Evolutionary conservation across 2,113 vertebrate species (phyloP).

Genomic region (Chaetura pelagica): DNA sequence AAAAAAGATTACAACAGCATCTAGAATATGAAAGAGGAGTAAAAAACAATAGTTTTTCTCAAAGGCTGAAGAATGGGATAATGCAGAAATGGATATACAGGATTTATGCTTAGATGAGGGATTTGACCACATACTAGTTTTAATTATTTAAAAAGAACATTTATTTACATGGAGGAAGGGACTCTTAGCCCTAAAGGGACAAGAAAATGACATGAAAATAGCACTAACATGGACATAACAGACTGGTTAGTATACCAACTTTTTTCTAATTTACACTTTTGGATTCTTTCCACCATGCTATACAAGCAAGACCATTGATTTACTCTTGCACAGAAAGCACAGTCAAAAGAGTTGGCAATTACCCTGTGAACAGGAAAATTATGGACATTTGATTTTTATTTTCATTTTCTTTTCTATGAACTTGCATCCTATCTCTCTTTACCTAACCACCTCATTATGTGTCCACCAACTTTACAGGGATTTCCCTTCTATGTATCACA

Average conservation of each 20-base stretch:
- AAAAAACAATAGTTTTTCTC: neutral
- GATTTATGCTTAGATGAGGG: neutral
- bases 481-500: neutral
- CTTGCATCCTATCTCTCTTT: neutral
- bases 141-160: neutral
- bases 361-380: neutral
- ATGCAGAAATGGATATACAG: neutral
- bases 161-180: neutral
- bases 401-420: neutral
- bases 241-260: neutral
- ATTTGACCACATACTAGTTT: neutral
- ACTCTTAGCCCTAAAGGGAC: neutral
- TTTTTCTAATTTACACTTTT: neutral
- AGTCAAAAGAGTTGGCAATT: neutral
- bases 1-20: neutral
- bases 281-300: neutral
- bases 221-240: neutral
- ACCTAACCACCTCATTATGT: neutral
- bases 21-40: neutral
- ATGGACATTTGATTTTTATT: neutral
- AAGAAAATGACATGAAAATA: neutral
- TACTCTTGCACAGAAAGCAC: neutral
- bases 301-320: neutral
- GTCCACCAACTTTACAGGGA: neutral
- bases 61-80: neutral